Percentiles rank a stretch among this genome's conserved stretches.
phyloP scores from a whole-genome alignment of 2,797 vertebrate genomes.

The Alosa sapidissima region DNA sequence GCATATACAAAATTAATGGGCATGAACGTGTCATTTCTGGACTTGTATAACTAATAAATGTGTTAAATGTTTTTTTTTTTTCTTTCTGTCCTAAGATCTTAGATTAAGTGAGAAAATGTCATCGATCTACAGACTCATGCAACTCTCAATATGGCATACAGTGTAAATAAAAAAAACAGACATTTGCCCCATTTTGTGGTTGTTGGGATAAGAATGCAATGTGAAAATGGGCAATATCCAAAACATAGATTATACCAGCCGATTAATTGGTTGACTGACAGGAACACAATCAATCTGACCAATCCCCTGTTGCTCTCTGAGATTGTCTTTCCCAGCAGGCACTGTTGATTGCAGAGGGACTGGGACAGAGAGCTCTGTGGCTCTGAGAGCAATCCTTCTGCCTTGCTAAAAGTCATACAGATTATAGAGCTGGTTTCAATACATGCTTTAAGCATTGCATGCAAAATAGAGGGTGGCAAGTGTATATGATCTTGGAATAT shows the following conservation, averaged over 20 bases:
- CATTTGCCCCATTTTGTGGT: not conserved
- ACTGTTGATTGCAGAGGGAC: not conserved
- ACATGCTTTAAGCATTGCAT: not conserved
- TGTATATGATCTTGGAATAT: too few relatives aligned
- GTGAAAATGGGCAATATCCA: not conserved
- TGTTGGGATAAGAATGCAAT: not conserved
- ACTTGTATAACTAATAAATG: not conserved
- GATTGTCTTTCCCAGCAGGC: not conserved
- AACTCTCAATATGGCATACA: not conserved
- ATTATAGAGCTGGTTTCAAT: not conserved
- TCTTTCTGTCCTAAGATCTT: not conserved
- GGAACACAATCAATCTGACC: not conserved
- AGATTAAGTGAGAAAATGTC: not conserved
- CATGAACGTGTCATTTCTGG: too few relatives aligned
- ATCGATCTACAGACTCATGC: not conserved
- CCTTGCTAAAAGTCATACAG: not conserved
- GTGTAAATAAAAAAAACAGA: not conserved
- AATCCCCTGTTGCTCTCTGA: not conserved
- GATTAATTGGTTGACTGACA: not conserved
- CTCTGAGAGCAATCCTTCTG: not conserved
- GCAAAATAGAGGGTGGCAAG: not conserved
- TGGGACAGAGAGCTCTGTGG: too few relatives aligned
- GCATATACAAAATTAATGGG: too few relatives aligned
- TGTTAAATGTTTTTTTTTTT: not conserved
- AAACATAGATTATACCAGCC: not conserved